Base-by-base conservation (phyloP, 2,888 invertebrate genomes). In the Ectropis crepuscularia region DNA sequence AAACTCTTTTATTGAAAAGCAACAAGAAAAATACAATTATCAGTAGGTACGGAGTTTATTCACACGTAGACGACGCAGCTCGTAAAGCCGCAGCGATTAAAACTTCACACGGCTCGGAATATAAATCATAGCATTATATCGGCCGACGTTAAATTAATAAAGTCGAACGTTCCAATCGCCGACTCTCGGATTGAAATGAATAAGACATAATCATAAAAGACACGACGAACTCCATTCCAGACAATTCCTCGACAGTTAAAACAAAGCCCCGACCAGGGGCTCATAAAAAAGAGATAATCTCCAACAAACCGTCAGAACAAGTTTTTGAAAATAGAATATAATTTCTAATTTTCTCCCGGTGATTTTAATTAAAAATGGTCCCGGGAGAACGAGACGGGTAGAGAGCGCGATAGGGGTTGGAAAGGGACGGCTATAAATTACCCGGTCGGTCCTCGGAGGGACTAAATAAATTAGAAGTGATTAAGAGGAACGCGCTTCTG, bases 271-370 rank as follows among this genome's bases (percentile, higher is more conserved):
- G 85, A 80, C 89, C 84, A 68, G 92, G 91, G 92, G 86, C 90
- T 87, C 91, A 90, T 92, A 92, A 92, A 92, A 92, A 91, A 87
- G 79, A 89, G 88, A 91, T 92, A 90, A 92, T 91, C 92, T 89
- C 87, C 85, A 75, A 87, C 92, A 91, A 92, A 91, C 85, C 91
- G 87, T 87, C 91, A 87, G 90, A 89, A 85, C 92, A 92, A 92
- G 91, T 92, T 91, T 92, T 90, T 87, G 91, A 88, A 92, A 92
- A 92, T 92, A 92, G 92, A 92, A 92, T 92, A 92, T 92, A 92
- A 92, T 92, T 92, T 92, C 92, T 91, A 91, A 92, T 92, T 92
- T 90, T 90, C 91, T 92, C 90, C 77, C 89, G 88, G 89, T 87
- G 90, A 90, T 92, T 92, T 92, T 92, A 92, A 92, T 92, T 92